A percentile compares a stretch with the other conserved stretches of the same genome.
Conservation (phyloP, 2,113 vertebrate species). For the Melanostigma gelatinosum region DNA sequence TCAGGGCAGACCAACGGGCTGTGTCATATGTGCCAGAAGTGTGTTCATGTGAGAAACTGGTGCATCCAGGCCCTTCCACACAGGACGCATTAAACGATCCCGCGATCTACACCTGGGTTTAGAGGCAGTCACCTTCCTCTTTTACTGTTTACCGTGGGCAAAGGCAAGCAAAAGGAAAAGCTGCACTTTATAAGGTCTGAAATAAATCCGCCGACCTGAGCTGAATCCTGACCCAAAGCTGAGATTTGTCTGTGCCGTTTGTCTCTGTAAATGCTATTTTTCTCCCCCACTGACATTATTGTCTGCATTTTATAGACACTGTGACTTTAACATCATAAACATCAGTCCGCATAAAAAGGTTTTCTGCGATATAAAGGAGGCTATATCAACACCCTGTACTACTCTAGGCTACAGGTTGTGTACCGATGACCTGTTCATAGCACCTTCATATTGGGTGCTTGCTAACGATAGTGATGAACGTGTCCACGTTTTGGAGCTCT, state of each 20-base stretch:
- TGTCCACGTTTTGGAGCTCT: background rate
- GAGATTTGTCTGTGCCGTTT: slow-evolving; percentile 13
- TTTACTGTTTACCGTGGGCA: background rate
- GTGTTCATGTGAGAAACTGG: slow-evolving; percentile 49
- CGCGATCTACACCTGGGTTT: slow-evolving; percentile 15
- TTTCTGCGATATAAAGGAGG: background rate
- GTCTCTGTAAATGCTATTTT: slow-evolving; percentile 14
- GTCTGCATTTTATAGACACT: background rate
- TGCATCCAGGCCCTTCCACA: slow-evolving; percentile 29
- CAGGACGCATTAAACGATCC: slow-evolving; percentile 14
- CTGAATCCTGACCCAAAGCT: slow-evolving; percentile 39
- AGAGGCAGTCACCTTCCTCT: background rate
- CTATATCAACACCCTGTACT: background rate
- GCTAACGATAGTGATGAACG: background rate
- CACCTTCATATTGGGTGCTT: no score
- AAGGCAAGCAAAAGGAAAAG: background rate
- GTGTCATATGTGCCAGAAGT: slow-evolving; percentile 52
- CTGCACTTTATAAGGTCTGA: slow-evolving; percentile 17
- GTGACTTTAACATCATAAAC: slow-evolving; percentile 9
- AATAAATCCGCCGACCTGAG: slow-evolving; percentile 13
- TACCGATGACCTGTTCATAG: background rate
- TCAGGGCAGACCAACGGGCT: slow-evolving; percentile 50
- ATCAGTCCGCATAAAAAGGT: background rate
- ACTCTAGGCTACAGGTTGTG: background rate
- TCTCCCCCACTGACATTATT: background rate